A percentile compares a stretch with the other conserved stretches of the same genome.
Evolutionary conservation across 2,113 vertebrate species (phyloP).

Genomic region (Pungitius pungitius): DNA sequence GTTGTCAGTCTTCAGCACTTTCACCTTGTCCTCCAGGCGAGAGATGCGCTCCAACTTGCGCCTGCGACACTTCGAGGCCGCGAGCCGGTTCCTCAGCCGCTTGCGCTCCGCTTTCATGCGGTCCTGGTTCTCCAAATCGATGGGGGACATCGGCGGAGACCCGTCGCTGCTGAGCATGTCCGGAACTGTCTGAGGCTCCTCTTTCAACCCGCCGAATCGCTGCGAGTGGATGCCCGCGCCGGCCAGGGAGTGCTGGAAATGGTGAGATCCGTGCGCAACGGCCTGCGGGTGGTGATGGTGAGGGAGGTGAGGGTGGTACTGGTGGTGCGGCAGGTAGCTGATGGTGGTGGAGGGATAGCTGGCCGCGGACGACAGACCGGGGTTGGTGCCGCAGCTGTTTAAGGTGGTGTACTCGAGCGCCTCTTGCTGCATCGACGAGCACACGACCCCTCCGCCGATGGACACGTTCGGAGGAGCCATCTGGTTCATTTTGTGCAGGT

Average conservation of each 20-base stretch:
- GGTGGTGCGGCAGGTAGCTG: constrained; percentile 84
- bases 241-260: constrained; percentile 76
- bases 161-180: constrained; percentile 86
- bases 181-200: constrained; percentile 91
- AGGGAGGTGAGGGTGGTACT: constrained; percentile 78
- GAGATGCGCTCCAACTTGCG: constrained; percentile 94
- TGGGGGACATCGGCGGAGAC: constrained; percentile 88
- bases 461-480: constrained; percentile 92
- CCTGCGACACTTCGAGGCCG: constrained; percentile 91
- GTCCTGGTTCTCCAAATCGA: constrained; percentile 93
- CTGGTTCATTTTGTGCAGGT: constrained; percentile 94
- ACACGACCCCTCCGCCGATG: constrained; percentile 70
- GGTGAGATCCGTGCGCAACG: constrained; percentile 76
- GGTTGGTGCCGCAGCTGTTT: constrained; percentile 81
- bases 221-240: constrained; percentile 72
- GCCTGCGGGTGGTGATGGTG: neutral
- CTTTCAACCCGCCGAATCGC: constrained; percentile 81
- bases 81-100: constrained; percentile 89
- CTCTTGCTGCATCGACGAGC: constrained; percentile 79
- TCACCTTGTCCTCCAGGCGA: constrained; percentile 93
- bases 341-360: constrained; percentile 80
- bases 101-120: constrained; percentile 91
- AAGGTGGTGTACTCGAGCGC: constrained; percentile 89
- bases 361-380: constrained; percentile 75
- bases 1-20: constrained; percentile 90